Evolutionary conservation across 2,797 vertebrate genomes (phyloP).

Genomic region (Myripristis murdjan): DNA sequence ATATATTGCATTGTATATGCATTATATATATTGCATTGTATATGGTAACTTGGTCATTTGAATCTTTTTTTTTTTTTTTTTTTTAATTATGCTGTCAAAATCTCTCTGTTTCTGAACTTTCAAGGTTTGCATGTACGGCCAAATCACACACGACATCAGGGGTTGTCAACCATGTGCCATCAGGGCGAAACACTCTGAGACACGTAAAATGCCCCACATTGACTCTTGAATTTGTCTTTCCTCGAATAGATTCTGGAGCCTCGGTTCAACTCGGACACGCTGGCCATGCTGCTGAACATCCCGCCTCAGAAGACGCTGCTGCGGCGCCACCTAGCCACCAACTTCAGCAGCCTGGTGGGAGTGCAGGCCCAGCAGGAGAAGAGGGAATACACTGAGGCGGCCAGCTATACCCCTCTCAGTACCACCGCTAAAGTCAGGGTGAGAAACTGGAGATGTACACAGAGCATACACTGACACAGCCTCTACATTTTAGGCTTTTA

Average conservation of each 20-base stretch:
- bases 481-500: not conserved
- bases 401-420: slow-evolving; percentile 89
- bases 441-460: slow-evolving; percentile 28
- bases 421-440: slow-evolving; percentile 98
- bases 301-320: slow-evolving; percentile 96
- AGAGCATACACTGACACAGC: not conserved
- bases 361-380: slow-evolving; percentile 93
- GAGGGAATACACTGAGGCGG: slow-evolving; percentile 89
- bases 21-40: no score
- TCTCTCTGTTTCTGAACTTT: no score
- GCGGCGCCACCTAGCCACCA: slow-evolving; percentile 93
- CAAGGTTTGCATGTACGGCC: no score
- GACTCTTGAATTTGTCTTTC: not conserved
- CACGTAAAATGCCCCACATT: not conserved
- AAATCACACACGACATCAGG: no score
- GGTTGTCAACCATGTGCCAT: no score
- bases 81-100: no score
- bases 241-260: slow-evolving; percentile 92
- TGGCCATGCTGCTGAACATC: slow-evolving; percentile 98
- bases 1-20: no score
- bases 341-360: slow-evolving; percentile 92
- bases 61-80: no score
- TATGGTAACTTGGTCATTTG: no score
- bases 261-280: slow-evolving; percentile 92
- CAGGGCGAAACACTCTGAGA: not conserved